Percentiles rank a stretch among this genome's conserved stretches.
These are phyloP conservation scores for Toxostoma redivivum DNA, from an alignment of 2,113 vertebrate genomes.

Conservation along the genomic window DNA sequence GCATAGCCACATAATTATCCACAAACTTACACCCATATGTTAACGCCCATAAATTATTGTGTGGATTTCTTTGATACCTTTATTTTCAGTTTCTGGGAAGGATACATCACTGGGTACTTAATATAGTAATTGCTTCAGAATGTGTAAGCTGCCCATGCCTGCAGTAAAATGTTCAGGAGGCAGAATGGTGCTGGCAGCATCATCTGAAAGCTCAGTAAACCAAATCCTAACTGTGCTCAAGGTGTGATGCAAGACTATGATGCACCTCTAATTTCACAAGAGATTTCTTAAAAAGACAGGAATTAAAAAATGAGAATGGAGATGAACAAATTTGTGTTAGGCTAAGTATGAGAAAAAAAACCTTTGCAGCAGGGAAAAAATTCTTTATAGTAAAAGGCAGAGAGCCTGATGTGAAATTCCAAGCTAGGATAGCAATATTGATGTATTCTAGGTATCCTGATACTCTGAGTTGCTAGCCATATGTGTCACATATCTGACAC, in stretches of 20 bases:
- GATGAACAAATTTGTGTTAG: neutral
- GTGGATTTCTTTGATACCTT: neutral
- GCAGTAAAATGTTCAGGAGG: neutral
- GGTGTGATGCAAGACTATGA: conserved; percentile 9
- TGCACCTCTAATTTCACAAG: neutral
- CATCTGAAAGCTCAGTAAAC: neutral
- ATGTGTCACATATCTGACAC: neutral
- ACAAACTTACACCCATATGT: conserved; percentile 11
- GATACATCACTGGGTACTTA: neutral
- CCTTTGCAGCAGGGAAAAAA: neutral
- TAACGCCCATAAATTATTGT: conserved; percentile 35
- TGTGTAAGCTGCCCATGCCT: neutral
- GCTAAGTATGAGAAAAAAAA: neutral
- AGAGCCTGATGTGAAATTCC: neutral
- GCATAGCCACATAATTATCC: conserved; percentile 40
- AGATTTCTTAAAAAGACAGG: neutral
- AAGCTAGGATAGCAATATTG: neutral
- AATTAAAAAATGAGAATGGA: neutral
- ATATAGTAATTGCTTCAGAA: neutral
- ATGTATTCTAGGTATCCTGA: neutral
- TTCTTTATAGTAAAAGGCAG: neutral
- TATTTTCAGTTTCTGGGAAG: conserved; percentile 47
- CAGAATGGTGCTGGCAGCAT: neutral
- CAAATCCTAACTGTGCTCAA: conserved; percentile 12
- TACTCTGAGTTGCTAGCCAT: neutral